Evolutionary conservation across 2,113 vertebrate genomes (phyloP).

Genomic region (Gymnorhina tibicen): DNA sequence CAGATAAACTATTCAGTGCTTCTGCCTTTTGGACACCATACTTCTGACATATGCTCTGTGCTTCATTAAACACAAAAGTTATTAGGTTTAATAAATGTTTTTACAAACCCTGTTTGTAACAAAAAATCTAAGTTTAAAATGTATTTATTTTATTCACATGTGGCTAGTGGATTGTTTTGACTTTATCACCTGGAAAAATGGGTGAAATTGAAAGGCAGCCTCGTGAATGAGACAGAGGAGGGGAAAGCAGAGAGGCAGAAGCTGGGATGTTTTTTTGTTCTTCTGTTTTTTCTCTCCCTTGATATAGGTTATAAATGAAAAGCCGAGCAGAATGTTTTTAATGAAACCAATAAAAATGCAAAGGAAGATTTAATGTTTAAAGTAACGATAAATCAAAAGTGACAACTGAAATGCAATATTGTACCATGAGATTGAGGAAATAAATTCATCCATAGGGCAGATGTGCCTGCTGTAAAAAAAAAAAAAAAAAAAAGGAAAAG

Average conservation of each 20-base stretch:
- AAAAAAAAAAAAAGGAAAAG: too few species aligned
- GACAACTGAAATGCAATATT: constrained; percentile 79
- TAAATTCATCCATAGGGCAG: constrained; percentile 76
- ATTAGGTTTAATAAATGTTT: constrained; percentile 68
- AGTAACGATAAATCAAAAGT: constrained; percentile 81
- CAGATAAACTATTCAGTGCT: constrained; percentile 63
- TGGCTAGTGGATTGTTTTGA: neutral
- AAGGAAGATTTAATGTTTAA: constrained; percentile 81
- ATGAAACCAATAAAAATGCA: constrained; percentile 83
- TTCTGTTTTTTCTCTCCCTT: neutral
- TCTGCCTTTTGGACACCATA: constrained; percentile 62
- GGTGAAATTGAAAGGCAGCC: neutral
- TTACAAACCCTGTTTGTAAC: constrained; percentile 55
- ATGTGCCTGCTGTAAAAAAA: constrained; percentile 52
- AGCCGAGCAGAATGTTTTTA: constrained; percentile 75
- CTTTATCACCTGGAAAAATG: neutral
- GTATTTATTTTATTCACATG: constrained; percentile 15
- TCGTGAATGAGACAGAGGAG: neutral
- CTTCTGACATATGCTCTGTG: constrained; percentile 70
- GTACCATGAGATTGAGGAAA: constrained; percentile 78
- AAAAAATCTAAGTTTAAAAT: constrained; percentile 27
- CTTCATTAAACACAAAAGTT: constrained; percentile 71
- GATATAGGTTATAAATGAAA: constrained; percentile 69
- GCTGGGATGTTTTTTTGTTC: neutral
- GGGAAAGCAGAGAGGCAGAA: neutral